Conservation (phyloP, 2,888 invertebrate genomes). For the Phlogophora meticulosa region DNA sequence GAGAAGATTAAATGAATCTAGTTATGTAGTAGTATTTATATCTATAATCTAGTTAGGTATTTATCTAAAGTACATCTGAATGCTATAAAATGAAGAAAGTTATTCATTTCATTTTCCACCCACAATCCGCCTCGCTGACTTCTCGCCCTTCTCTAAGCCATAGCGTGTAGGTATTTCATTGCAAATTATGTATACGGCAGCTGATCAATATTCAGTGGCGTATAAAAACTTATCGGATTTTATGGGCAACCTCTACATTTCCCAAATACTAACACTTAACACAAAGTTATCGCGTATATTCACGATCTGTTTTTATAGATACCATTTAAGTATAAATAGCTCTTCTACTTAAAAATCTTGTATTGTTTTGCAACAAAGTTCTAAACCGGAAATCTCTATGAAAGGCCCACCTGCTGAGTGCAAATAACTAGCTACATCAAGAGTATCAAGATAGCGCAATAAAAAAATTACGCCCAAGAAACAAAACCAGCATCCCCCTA, state of each 20-base stretch:
- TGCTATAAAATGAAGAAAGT: slow-evolving; percentile 6
- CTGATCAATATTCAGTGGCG: slow-evolving; percentile 85
- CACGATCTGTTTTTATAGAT: not conserved
- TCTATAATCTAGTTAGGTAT: not conserved
- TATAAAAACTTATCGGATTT: slow-evolving; percentile 81
- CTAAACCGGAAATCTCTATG: slow-evolving; percentile 4
- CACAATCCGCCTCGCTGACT: slow-evolving; percentile 48
- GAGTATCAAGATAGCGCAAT: slow-evolving; percentile 75
- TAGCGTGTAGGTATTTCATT: slow-evolving; percentile 71
- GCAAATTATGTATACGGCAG: slow-evolving; percentile 76
- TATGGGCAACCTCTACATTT: slow-evolving; percentile 76
- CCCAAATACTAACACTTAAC: slow-evolving; percentile 35
- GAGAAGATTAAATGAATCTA: not conserved
- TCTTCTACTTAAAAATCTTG: not conserved
- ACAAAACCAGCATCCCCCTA: slow-evolving; percentile 84
- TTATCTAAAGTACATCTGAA: slow-evolving; percentile 19
- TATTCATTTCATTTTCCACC: slow-evolving; percentile 56
- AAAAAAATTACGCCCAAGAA: slow-evolving; percentile 83
- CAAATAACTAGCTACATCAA: slow-evolving; percentile 58
- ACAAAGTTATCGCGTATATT: not conserved
- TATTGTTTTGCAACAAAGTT: slow-evolving; percentile 1
- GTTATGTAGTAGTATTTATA: no score
- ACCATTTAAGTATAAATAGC: not conserved
- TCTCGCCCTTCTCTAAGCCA: slow-evolving; percentile 53
- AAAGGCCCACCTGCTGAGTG: slow-evolving; percentile 63